Conservation (phyloP, 1,140 invertebrate genomes). For the Caenorhabditis briggsae region DNA sequence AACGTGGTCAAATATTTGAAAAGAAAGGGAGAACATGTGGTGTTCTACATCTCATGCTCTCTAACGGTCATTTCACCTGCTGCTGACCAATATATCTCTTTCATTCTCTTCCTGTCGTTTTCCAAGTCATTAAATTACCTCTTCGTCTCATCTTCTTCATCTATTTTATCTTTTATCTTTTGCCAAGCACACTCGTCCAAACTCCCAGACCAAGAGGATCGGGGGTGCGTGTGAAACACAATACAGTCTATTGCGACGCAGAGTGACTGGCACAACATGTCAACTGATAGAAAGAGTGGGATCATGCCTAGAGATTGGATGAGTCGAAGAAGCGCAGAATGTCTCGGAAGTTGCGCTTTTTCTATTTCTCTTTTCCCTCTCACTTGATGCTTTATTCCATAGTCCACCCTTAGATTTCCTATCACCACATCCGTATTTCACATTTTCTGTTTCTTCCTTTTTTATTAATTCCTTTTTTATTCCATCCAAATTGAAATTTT, state of each 20-base stretch:
- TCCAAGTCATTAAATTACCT: background rate
- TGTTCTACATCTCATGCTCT: slow-evolving; percentile 39
- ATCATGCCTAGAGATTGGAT: background rate
- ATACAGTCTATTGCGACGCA: slow-evolving; percentile 35
- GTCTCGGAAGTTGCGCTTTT: slow-evolving; percentile 49
- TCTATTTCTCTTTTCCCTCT: slow-evolving; percentile 16
- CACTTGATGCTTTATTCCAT: slow-evolving; percentile 2
- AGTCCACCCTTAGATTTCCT: background rate
- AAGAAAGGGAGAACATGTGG: slow-evolving; percentile 17
- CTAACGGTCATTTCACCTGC: background rate
- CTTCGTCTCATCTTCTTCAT: background rate
- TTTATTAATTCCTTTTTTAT: too few relatives aligned
- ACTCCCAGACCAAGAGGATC: slow-evolving; percentile 39
- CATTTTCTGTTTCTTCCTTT: too few relatives aligned
- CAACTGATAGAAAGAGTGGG: slow-evolving; percentile 28
- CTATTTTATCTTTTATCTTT: slow-evolving; percentile 11
- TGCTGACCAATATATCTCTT: background rate
- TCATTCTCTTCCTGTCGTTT: background rate
- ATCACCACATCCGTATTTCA: background rate
- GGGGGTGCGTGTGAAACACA: slow-evolving; percentile 28
- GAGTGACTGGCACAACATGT: slow-evolving; percentile 50
- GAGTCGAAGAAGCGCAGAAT: slow-evolving; percentile 35
- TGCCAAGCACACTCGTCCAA: background rate
- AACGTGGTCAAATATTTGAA: slow-evolving; percentile 53
- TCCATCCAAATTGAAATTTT: too few relatives aligned